Percentiles rank a stretch among this genome's conserved stretches.
phyloP scores from a whole-genome alignment of 2,888 invertebrate species.

The Diarsia mendica region DNA sequence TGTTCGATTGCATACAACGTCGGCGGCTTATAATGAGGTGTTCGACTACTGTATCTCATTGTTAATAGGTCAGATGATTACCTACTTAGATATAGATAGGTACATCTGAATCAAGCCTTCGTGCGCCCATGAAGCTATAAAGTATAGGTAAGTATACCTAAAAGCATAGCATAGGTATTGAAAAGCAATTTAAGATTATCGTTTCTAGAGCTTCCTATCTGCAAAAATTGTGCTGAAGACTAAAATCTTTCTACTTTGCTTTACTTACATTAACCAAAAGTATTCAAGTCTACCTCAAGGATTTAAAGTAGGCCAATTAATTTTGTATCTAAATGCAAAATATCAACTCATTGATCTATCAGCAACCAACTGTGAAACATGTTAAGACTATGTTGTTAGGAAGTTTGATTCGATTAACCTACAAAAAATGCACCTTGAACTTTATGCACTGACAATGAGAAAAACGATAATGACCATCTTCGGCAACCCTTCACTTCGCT shows the following conservation, averaged over 20 bases:
- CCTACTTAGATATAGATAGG: background rate
- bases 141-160: too few relatives aligned
- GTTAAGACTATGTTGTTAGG: constrained; percentile 42
- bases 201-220: background rate
- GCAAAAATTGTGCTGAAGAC: background rate
- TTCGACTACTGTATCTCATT: constrained; percentile 41
- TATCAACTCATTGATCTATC: constrained; percentile 16
- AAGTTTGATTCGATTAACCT: constrained; percentile 63
- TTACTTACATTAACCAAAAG: too few relatives aligned
- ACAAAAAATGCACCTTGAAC: constrained; percentile 79
- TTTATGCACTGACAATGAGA: constrained; percentile 82
- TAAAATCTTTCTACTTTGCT: background rate
- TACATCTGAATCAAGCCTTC: background rate
- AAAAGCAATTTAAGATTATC: too few relatives aligned
- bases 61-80: constrained; percentile 9
- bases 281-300: background rate
- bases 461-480: constrained; percentile 80
- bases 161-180: too few relatives aligned
- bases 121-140: background rate
- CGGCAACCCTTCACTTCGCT: constrained; percentile 83
- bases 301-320: background rate
- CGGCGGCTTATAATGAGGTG: background rate
- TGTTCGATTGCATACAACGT: constrained; percentile 36
- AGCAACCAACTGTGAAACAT: constrained; percentile 25
- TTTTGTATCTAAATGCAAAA: background rate